Conservation (phyloP, 2,888 invertebrate genomes). For the Agelastica alni region DNA sequence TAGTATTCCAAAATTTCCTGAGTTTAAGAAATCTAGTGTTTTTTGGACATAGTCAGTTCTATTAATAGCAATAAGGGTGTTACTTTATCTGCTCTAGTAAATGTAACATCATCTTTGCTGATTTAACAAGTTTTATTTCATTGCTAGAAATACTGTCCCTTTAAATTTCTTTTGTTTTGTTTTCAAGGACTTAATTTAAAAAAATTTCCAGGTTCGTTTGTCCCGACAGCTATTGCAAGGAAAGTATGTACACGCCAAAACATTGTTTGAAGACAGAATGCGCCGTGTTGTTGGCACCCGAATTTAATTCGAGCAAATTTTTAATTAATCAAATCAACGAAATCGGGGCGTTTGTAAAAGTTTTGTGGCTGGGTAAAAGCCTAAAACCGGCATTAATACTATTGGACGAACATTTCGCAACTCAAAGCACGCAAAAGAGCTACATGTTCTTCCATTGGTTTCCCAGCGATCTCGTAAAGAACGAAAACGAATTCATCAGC, state of each 20-base stretch:
- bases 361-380: constrained; percentile 70
- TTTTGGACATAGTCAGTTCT: too few species aligned
- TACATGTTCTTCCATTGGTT: constrained; percentile 69
- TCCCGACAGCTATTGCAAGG: constrained; percentile 40
- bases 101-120: too few species aligned
- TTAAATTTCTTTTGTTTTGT: too few species aligned
- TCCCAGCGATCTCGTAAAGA: constrained; percentile 65
- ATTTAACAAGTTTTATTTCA: too few species aligned
- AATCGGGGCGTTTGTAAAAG: constrained; percentile 65
- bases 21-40: too few species aligned
- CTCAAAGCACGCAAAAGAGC: constrained; percentile 35
- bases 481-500: constrained; percentile 57
- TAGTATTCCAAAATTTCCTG: too few species aligned
- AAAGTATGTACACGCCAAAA: constrained; percentile 64
- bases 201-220: constrained; percentile 60
- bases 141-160: too few species aligned
- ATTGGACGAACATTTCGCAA: constrained; percentile 10
- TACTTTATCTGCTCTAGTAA: too few species aligned
- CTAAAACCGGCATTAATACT: constrained; percentile 54
- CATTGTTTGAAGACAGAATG: constrained; percentile 58
- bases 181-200: too few species aligned
- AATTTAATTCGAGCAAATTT: constrained; percentile 60
- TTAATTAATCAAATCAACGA: constrained; percentile 65
- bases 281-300: constrained; percentile 59
- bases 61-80: too few species aligned